These are phyloP conservation scores for Tauraco erythrolophus DNA, from an alignment of 2,113 vertebrate species.

Conservation along the genomic window DNA sequence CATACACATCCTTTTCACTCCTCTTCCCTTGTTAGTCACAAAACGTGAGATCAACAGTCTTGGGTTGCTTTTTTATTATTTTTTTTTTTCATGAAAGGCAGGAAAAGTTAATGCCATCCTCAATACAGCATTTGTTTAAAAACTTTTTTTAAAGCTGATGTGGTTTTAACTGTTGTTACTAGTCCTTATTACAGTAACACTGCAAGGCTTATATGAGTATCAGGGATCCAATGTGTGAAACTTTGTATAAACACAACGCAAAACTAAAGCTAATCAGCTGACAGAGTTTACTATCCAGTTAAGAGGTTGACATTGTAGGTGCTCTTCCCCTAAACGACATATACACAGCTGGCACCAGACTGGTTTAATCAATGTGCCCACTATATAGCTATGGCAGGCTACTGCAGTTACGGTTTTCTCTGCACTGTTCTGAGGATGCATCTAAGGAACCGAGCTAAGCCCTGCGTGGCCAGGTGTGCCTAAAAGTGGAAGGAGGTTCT, in stretches of 20 bases:
- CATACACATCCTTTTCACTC: neutral
- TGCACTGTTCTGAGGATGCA: neutral
- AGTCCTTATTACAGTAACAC: neutral
- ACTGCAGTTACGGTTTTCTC: neutral
- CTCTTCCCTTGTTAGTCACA: neutral
- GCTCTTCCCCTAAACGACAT: neutral
- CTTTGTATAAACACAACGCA: neutral
- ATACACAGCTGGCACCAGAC: too few relatives aligned
- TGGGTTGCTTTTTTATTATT: accelerated
- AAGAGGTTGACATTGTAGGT: neutral
- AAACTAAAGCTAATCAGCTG: neutral
- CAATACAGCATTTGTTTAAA: neutral
- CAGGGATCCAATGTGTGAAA: neutral
- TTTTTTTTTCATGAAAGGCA: neutral
- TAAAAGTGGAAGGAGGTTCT: neutral
- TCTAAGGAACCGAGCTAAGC: neutral
- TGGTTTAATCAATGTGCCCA: neutral
- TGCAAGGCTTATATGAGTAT: neutral
- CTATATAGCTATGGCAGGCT: neutral
- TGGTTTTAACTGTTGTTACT: neutral
- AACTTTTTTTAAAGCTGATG: neutral
- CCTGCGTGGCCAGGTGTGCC: neutral
- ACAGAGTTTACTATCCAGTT: neutral
- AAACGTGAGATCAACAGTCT: neutral
- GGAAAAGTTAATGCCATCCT: neutral